Percentiles rank a stretch among this genome's conserved stretches.
Conservation (phyloP, 2,888 invertebrate species). For the Chesias legatella region DNA sequence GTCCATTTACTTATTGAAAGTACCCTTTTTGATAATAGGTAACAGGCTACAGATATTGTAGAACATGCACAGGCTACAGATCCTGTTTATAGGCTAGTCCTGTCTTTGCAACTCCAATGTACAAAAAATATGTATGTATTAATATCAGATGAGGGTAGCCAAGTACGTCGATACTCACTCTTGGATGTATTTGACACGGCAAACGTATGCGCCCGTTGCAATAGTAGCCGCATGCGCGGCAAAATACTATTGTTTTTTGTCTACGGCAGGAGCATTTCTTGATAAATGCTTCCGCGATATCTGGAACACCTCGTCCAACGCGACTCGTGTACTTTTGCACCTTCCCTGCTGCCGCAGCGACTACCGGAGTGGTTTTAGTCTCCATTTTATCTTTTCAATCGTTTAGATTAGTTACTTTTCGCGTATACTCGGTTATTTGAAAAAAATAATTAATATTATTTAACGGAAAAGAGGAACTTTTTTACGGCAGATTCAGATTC, state of each 20-base stretch:
- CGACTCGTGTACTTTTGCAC: slow-evolving; percentile 44
- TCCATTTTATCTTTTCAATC: slow-evolving; percentile 33
- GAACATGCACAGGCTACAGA: too few species aligned
- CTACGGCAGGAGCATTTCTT: slow-evolving; percentile 63
- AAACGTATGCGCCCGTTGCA: slow-evolving; percentile 70
- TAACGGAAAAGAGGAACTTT: too few species aligned
- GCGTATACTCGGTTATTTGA: too few species aligned
- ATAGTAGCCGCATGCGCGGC: slow-evolving; percentile 68
- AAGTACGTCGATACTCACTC: slow-evolving; percentile 44
- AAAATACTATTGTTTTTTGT: slow-evolving; percentile 67
- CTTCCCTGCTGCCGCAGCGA: slow-evolving; percentile 62
- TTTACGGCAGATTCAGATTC: too few species aligned
- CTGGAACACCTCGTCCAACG: slow-evolving; percentile 64
- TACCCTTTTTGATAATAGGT: too few species aligned
- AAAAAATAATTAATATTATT: too few species aligned
- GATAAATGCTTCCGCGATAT: slow-evolving; percentile 43
- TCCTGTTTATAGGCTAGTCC: too few species aligned
- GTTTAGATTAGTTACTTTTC: neutral
- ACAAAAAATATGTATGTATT: too few species aligned
- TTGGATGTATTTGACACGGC: slow-evolving; percentile 62
- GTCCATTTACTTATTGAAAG: too few species aligned
- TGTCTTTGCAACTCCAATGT: too few species aligned
- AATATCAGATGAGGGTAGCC: too few species aligned
- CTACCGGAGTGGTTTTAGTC: slow-evolving; percentile 52
- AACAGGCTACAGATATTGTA: too few species aligned